A percentile compares a stretch with the other conserved stretches of the same genome.
These are phyloP conservation scores for Podarcis siculus DNA, from an alignment of 2,797 vertebrate species.

Conservation along the genomic window DNA sequence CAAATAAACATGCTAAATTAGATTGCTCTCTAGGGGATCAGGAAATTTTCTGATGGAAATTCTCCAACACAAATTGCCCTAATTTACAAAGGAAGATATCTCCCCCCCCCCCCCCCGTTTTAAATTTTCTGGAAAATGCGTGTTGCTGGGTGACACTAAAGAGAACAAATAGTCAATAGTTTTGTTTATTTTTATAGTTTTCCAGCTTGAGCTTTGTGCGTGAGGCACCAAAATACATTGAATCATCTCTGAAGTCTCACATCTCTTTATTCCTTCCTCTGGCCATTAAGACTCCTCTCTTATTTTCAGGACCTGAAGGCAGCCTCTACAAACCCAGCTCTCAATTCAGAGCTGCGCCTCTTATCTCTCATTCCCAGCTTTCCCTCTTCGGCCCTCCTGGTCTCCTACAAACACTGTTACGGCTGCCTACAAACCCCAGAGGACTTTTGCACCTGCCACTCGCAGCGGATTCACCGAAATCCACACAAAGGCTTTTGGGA, in stretches of 20 bases:
- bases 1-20: too few species aligned
- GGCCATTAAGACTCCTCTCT: not conserved
- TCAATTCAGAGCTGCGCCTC: not conserved
- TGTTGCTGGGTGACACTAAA: not conserved
- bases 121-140: too few species aligned
- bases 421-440: not conserved
- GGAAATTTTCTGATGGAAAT: too few species aligned
- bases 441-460: not conserved
- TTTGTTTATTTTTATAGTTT: not conserved
- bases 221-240: not conserved
- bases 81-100: too few species aligned
- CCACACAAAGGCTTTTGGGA: slow-evolving; percentile 7
- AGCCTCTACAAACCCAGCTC: not conserved
- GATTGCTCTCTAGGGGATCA: too few species aligned
- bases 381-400: not conserved
- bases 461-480: not conserved
- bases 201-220: not conserved
- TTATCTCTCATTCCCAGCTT: not conserved
- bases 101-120: too few species aligned
- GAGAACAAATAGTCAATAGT: not conserved
- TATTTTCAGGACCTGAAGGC: not conserved
- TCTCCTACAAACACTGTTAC: not conserved
- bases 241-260: not conserved
- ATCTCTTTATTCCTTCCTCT: not conserved
- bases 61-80: too few species aligned